Percentiles rank a stretch among this genome's conserved stretches.
phyloP scores from a whole-genome alignment of 2,113 vertebrate species.

The Nothoprocta perdicaria region DNA sequence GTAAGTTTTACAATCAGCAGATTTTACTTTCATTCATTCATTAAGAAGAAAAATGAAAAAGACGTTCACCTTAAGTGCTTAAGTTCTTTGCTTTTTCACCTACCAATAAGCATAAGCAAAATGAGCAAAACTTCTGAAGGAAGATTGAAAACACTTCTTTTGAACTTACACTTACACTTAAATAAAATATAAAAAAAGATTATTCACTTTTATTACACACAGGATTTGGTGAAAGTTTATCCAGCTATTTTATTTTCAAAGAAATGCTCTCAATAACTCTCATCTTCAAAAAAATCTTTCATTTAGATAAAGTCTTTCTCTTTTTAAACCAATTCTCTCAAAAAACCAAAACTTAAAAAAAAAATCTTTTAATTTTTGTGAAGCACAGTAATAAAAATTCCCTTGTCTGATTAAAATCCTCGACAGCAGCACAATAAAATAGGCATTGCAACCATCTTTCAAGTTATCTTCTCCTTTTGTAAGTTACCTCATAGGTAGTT shows the following conservation, averaged over 20 bases:
- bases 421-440: not conserved
- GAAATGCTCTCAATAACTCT: not conserved
- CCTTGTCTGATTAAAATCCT: not conserved
- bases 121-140: not conserved
- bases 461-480: not conserved
- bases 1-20: not conserved
- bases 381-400: not conserved
- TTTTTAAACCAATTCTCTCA: not conserved
- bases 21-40: not conserved
- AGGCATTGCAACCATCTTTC: not conserved
- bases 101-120: not conserved
- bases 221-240: not conserved
- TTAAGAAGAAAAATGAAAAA: not conserved
- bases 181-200: not conserved
- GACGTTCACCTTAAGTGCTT: not conserved
- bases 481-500: conserved; percentile 95
- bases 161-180: not conserved
- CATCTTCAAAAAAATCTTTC: not conserved
- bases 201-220: not conserved
- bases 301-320: not conserved
- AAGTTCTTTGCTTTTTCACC: not conserved
- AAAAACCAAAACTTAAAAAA: not conserved
- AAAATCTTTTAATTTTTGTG: not conserved
- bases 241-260: not conserved
- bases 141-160: not conserved